phyloP scores from a whole-genome alignment of 1,140 invertebrate species.

The Rhyacophila brunnea region DNA sequence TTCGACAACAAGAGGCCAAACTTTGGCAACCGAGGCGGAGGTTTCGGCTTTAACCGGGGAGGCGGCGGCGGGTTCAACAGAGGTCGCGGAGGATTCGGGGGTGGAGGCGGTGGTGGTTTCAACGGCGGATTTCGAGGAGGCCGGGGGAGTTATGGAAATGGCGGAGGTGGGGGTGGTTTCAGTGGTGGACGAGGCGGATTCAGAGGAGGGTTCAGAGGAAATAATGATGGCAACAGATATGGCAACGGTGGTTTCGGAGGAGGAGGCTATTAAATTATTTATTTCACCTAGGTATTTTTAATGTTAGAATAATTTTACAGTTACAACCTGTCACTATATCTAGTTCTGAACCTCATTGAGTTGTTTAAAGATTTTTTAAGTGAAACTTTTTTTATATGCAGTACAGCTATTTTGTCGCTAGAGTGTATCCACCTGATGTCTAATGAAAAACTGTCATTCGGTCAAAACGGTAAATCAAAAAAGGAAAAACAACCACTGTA shows the following conservation, averaged over 20 bases:
- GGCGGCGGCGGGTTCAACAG: constrained; percentile 39
- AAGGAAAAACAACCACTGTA: no score
- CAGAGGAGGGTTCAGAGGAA: constrained; percentile 23
- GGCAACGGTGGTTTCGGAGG: constrained; percentile 21
- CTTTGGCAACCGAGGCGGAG: constrained; percentile 39
- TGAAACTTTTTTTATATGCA: no score
- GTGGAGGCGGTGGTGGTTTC: constrained; percentile 35
- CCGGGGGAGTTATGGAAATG: constrained; percentile 20
- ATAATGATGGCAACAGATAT: constrained; percentile 27
- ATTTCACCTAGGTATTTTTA: no score
- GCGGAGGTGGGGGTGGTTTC: constrained; percentile 20
- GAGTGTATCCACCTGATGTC: no score
- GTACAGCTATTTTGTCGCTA: no score
- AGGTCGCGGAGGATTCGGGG: constrained; percentile 26
- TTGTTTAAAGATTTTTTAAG: no score
- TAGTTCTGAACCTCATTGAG: no score
- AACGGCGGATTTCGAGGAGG: constrained; percentile 25
- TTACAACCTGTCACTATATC: no score
- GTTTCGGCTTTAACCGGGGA: constrained; percentile 26
- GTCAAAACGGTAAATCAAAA: no score
- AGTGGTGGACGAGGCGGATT: constrained; percentile 26
- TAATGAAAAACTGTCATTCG: no score
- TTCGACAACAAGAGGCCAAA: constrained; percentile 42
- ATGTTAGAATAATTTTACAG: no score
- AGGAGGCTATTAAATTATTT: no score